These are phyloP conservation scores for Phalacrocorax brasilianus DNA, from an alignment of 2,113 vertebrate species.

Conservation along the genomic window DNA sequence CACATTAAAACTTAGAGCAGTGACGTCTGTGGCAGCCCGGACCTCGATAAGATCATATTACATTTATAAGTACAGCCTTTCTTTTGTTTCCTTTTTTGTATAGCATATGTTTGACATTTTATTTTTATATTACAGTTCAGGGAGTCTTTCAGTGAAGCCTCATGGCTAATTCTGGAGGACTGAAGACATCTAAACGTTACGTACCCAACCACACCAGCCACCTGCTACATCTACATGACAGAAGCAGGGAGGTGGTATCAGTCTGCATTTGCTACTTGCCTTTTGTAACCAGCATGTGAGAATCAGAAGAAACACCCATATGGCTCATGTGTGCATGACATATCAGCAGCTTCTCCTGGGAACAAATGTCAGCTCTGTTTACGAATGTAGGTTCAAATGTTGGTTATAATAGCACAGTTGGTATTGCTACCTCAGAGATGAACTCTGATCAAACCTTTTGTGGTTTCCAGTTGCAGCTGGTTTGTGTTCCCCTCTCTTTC, in stretches of 20 bases:
- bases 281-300: background rate
- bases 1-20: constrained; percentile 36
- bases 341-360: background rate
- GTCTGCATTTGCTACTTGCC: background rate
- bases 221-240: constrained; percentile 51
- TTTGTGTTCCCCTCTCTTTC: constrained; percentile 2
- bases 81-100: constrained; percentile 60
- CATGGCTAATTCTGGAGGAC: constrained; percentile 56
- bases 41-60: constrained; percentile 46
- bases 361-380: constrained; percentile 33
- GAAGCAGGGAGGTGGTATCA: background rate
- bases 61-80: background rate
- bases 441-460: background rate
- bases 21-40: background rate
- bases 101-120: constrained; percentile 41
- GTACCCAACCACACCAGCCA: background rate
- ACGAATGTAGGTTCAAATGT: background rate
- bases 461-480: background rate
- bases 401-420: background rate
- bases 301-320: background rate
- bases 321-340: background rate
- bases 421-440: background rate
- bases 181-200: background rate
- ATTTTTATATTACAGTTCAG: constrained; percentile 49
- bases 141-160: background rate